Conservation (phyloP, 2,113 vertebrate species). For the Haemorhous mexicanus region DNA sequence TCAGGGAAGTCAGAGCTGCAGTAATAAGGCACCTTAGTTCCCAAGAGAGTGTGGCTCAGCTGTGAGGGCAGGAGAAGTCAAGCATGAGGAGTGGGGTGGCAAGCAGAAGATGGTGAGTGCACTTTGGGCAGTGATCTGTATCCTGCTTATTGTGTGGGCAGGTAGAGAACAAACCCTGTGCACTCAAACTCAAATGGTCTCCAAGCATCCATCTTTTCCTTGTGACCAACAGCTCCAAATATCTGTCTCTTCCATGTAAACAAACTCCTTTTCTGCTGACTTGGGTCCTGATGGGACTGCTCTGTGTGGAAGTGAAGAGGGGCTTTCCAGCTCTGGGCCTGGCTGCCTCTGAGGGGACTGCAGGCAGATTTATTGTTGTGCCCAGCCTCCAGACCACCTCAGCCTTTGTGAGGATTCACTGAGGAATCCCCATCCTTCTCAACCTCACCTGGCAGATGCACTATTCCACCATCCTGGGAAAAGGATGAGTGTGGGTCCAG, state of each 20-base stretch:
- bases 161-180: not conserved
- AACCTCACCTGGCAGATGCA: not conserved
- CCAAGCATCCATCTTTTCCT: not conserved
- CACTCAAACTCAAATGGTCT: not conserved
- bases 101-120: not conserved
- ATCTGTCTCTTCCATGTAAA: not conserved
- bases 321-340: constrained; percentile 7
- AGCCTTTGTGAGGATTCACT: not conserved
- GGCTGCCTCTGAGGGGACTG: not conserved
- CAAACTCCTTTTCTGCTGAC: not conserved
- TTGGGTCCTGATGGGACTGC: not conserved
- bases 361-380: not conserved
- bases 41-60: not conserved
- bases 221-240: not conserved
- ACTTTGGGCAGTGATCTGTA: not conserved
- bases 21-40: not conserved
- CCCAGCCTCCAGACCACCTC: not conserved
- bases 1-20: not conserved
- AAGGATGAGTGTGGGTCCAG: not conserved
- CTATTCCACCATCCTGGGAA: not conserved
- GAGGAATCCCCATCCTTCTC: not conserved
- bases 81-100: not conserved
- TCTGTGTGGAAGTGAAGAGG: not conserved
- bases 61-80: not conserved
- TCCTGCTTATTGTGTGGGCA: fast-evolving